Percentiles rank a stretch among this genome's conserved stretches.
phyloP scores from a whole-genome alignment of 2,888 invertebrate genomes.

The Orchesellides sinensis region DNA sequence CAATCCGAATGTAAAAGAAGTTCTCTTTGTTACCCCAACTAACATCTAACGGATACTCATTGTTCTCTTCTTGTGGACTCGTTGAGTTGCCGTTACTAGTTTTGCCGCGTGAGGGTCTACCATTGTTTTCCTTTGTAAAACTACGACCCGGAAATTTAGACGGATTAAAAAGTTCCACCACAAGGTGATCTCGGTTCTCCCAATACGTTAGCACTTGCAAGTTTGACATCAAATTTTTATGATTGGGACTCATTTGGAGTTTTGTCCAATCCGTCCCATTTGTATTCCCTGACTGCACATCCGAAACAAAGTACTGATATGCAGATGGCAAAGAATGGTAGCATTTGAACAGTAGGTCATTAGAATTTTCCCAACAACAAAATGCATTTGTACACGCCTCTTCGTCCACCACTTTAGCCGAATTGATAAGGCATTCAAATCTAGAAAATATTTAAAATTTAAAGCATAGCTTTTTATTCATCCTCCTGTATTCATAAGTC shows the following conservation, averaged over 20 bases:
- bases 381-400: slow-evolving; percentile 77
- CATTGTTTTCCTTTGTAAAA: background rate
- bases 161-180: slow-evolving; percentile 59
- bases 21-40: slow-evolving; percentile 31
- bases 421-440: slow-evolving; percentile 70
- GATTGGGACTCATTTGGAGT: slow-evolving; percentile 18
- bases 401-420: slow-evolving; percentile 74
- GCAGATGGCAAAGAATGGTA: slow-evolving; percentile 80
- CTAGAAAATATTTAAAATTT: slow-evolving; percentile 46
- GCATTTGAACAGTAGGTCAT: slow-evolving; percentile 76
- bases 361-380: slow-evolving; percentile 79
- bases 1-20: slow-evolving; percentile 66
- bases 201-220: slow-evolving; percentile 52
- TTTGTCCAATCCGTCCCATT: background rate
- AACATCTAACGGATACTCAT: slow-evolving; percentile 16
- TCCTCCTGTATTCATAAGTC: slow-evolving; percentile 10
- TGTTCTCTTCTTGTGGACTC: background rate
- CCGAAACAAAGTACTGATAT: slow-evolving; percentile 77
- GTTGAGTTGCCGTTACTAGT: background rate
- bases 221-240: slow-evolving; percentile 40
- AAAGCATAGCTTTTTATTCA: too few relatives aligned
- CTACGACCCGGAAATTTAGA: slow-evolving; percentile 21
- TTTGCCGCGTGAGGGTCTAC: too few relatives aligned
- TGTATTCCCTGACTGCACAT: background rate
- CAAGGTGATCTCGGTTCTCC: slow-evolving; percentile 52